These are phyloP conservation scores for Drosophila affinis DNA, from an alignment of 2,888 invertebrate species.

Conservation along the genomic window DNA sequence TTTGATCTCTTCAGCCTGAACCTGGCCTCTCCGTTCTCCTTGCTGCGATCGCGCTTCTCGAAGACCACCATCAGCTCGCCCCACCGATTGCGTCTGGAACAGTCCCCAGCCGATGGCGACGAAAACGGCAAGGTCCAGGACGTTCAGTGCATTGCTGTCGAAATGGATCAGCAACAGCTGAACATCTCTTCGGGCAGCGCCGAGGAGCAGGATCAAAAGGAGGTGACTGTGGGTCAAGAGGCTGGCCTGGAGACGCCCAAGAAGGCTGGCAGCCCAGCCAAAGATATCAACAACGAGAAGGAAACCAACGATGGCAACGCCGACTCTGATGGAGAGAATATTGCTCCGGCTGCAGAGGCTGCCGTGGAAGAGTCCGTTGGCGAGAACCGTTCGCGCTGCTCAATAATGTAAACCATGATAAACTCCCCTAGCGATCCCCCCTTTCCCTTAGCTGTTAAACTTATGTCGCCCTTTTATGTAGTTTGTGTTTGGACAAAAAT, in stretches of 20 bases:
- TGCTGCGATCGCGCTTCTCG: conserved; percentile 80
- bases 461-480: conserved; percentile 51
- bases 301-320: conserved; percentile 3
- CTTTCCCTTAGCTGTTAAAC: conserved; percentile 31
- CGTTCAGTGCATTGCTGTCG: conserved; percentile 76
- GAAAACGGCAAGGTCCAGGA: conserved; percentile 78
- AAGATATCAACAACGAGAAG: conserved; percentile 26
- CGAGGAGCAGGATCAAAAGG: conserved; percentile 41
- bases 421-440: conserved; percentile 6
- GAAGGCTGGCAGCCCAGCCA: conserved; percentile 40
- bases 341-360: conserved; percentile 22
- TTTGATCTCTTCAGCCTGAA: conserved; percentile 79
- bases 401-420: conserved; percentile 55
- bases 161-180: conserved; percentile 67
- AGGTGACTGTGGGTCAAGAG: conserved; percentile 66
- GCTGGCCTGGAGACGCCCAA: conserved; percentile 63
- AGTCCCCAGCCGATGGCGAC: conserved; percentile 48
- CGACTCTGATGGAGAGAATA: conserved; percentile 34
- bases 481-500: conserved; percentile 61
- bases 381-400: conserved; percentile 56
- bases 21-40: conserved; percentile 80
- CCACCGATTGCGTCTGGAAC: conserved; percentile 62
- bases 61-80: conserved; percentile 80
- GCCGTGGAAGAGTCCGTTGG: conserved; percentile 33
- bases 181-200: conserved; percentile 49